A percentile compares a stretch with the other conserved stretches of the same genome.
phyloP scores from a whole-genome alignment of 2,113 vertebrate genomes.

The Otis tarda region DNA sequence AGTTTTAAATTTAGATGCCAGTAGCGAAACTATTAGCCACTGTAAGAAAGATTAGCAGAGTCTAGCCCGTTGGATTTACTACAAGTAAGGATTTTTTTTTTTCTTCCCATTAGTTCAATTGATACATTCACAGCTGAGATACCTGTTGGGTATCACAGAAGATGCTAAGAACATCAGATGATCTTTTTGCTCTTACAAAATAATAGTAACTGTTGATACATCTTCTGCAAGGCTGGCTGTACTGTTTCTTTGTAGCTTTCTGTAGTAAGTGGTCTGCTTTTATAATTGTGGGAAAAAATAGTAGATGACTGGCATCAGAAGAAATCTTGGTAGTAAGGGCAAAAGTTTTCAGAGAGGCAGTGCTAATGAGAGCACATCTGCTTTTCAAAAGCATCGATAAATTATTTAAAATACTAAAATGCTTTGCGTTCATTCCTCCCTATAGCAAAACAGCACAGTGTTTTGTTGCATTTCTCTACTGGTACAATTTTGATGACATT shows the following conservation, averaged over 20 bases:
- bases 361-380: constrained; percentile 53
- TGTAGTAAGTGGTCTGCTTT: not conserved
- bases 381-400: constrained; percentile 50
- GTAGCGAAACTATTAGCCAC: not conserved
- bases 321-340: not conserved
- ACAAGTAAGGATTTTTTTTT: not conserved
- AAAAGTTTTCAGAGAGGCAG: not conserved
- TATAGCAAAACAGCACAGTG: not conserved
- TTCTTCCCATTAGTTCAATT: not conserved
- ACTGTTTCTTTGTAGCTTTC: not conserved
- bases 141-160: not conserved
- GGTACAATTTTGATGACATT: not conserved
- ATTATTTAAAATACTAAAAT: constrained; percentile 54
- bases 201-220: not conserved
- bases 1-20: not conserved
- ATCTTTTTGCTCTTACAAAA: not conserved
- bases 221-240: not conserved
- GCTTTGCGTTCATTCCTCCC: constrained; percentile 27
- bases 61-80: not conserved
- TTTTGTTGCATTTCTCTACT: not conserved
- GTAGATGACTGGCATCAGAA: constrained; percentile 22
- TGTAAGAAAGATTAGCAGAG: not conserved
- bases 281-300: not conserved
- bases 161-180: not conserved
- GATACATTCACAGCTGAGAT: not conserved